These are phyloP conservation scores for Neelides folsomi DNA, from an alignment of 2,888 invertebrate genomes.

Conservation along the genomic window DNA sequence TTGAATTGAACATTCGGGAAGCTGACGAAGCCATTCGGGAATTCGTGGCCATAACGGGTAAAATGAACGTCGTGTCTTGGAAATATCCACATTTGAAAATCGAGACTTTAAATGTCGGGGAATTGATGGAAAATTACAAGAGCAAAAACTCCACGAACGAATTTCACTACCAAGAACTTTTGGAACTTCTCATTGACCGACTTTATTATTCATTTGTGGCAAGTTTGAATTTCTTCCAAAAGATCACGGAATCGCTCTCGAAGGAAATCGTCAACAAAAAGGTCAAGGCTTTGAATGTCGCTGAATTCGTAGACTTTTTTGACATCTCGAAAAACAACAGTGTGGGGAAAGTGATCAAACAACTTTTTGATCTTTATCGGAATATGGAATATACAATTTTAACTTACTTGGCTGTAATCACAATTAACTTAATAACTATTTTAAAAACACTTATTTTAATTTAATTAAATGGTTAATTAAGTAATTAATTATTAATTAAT, in stretches of 20 bases:
- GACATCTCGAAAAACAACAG: too few relatives aligned
- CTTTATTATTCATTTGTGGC: conserved; percentile 10
- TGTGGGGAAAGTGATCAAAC: too few relatives aligned
- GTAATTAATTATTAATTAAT: too few relatives aligned
- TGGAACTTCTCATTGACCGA: conserved; percentile 10
- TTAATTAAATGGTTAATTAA: too few relatives aligned
- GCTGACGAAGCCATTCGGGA: conserved; percentile 9
- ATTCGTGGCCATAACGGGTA: conserved; percentile 9
- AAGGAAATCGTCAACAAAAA: too few relatives aligned
- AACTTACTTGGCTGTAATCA: too few relatives aligned
- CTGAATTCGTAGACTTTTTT: too few relatives aligned
- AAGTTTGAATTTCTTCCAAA: conserved; percentile 7
- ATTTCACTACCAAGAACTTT: conserved; percentile 7
- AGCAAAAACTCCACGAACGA: conserved; percentile 4
- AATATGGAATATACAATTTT: too few relatives aligned
- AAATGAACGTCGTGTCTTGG: conserved; percentile 9
- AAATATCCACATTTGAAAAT: conserved; percentile 9
- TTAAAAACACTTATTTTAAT: too few relatives aligned
- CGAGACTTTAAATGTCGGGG: conserved; percentile 6
- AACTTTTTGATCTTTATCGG: too few relatives aligned
- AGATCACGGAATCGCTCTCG: neutral
- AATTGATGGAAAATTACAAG: conserved; percentile 3
- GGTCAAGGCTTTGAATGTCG: too few relatives aligned
- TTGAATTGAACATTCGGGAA: conserved; percentile 9
- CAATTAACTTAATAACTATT: too few relatives aligned